Evolutionary conservation across 2,888 invertebrate species (phyloP).

Genomic region (Platerodrilus igneus): DNA sequence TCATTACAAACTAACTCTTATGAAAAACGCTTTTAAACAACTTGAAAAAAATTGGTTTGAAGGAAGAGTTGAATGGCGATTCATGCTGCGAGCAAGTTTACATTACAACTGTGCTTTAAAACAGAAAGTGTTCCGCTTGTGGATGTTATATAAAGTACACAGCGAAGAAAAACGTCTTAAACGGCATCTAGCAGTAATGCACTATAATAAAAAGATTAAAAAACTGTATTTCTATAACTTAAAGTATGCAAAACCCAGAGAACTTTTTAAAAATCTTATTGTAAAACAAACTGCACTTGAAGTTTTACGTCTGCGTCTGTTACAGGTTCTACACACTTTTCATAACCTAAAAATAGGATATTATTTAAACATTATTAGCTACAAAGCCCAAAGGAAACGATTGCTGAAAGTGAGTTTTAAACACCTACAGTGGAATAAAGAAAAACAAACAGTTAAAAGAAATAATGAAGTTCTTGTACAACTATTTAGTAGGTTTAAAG

Average conservation of each 20-base stretch:
- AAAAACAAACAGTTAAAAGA: constrained; percentile 23
- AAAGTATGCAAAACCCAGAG: constrained; percentile 4
- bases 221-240: constrained; percentile 21
- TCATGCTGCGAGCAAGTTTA: constrained; percentile 33
- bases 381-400: constrained; percentile 8
- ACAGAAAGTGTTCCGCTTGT: constrained; percentile 28
- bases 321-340: no score
- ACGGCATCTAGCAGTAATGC: constrained; percentile 27
- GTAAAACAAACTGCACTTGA: no score
- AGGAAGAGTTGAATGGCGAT: constrained; percentile 34
- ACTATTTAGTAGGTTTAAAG: no score
- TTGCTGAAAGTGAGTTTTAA: constrained; percentile 22
- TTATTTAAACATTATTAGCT: background rate
- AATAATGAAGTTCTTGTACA: constrained; percentile 23
- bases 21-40: constrained; percentile 26
- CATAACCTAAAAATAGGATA: background rate
- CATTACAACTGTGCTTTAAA: constrained; percentile 32
- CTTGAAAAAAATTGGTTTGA: constrained; percentile 33
- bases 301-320: no score
- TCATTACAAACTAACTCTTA: constrained; percentile 24
- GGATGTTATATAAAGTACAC: constrained; percentile 27
- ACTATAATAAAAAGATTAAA: constrained; percentile 29
- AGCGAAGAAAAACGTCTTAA: constrained; percentile 26
- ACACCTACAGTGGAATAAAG: constrained; percentile 28
- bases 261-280: no score